These are phyloP conservation scores for Nerophis lumbriciformis DNA, from an alignment of 2,113 vertebrate species.

Conservation along the genomic window DNA sequence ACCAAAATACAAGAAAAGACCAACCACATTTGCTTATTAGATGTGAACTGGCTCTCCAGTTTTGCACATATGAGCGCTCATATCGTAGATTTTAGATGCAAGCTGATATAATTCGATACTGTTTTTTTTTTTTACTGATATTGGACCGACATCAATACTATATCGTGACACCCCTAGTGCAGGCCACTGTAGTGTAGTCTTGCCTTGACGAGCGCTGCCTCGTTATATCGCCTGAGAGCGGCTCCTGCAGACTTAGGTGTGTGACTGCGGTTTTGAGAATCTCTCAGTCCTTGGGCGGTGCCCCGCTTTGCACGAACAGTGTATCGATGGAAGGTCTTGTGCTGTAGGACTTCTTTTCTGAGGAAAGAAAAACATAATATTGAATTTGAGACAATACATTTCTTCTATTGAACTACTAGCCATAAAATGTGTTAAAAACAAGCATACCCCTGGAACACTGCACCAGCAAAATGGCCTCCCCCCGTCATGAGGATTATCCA, in stretches of 20 bases:
- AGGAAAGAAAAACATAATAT: neutral
- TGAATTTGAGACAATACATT: neutral
- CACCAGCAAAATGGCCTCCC: constrained; percentile 93
- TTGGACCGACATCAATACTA: neutral
- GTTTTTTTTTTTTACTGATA: too few relatives aligned
- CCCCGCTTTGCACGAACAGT: constrained; percentile 89
- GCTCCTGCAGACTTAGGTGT: constrained; percentile 84
- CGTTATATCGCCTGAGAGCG: constrained; percentile 85
- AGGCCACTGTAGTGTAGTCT: neutral
- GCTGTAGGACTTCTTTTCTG: constrained; percentile 81
- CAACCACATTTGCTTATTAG: too few relatives aligned
- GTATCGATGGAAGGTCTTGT: constrained; percentile 96
- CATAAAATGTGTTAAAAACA: neutral
- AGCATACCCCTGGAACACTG: constrained; percentile 82
- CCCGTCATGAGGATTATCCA: constrained; percentile 92
- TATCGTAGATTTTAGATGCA: too few relatives aligned
- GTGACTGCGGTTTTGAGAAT: constrained; percentile 77
- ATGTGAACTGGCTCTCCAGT: too few relatives aligned
- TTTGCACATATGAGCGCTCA: too few relatives aligned
- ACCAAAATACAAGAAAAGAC: too few relatives aligned
- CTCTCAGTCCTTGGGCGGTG: constrained; percentile 80
- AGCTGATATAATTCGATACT: too few relatives aligned
- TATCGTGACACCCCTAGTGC: too few relatives aligned
- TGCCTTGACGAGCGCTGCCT: constrained; percentile 80
- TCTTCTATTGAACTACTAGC: neutral